A percentile compares a stretch with the other conserved stretches of the same genome.
phyloP scores from a whole-genome alignment of 2,797 vertebrate genomes.

The Coracias cyanogaster region DNA sequence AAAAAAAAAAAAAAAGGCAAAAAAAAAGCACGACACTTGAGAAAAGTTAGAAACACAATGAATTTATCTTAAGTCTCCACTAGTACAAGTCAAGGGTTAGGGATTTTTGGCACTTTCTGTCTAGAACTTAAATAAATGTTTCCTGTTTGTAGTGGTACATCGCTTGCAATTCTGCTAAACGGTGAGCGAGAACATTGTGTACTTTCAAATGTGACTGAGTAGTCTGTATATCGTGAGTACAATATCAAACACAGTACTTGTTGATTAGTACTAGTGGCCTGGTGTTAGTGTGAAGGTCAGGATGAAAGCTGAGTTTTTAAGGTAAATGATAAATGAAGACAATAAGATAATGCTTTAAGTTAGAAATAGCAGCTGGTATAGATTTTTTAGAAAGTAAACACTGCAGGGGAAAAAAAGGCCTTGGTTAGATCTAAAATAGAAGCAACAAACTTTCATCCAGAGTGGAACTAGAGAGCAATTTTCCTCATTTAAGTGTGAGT shows the following conservation, averaged over 20 bases:
- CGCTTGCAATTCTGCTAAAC: background rate
- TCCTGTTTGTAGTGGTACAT: background rate
- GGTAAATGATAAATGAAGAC: background rate
- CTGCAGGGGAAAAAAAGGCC: rapidly evolving
- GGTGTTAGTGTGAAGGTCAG: background rate
- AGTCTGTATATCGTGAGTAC: no score
- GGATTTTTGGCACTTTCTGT: background rate
- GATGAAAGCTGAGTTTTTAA: background rate
- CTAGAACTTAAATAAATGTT: background rate
- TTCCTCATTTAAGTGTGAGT: background rate
- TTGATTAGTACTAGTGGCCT: background rate
- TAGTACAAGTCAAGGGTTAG: background rate
- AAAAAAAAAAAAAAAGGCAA: background rate
- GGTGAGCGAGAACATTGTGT: background rate
- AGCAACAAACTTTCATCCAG: background rate
- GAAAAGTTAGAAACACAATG: background rate
- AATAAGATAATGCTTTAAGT: no score
- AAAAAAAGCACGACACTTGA: background rate
- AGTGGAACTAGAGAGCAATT: background rate
- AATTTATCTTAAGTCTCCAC: background rate
- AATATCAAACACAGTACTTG: background rate
- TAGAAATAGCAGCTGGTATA: background rate
- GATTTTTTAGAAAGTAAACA: background rate
- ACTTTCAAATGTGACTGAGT: background rate
- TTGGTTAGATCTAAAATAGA: background rate